Evolutionary conservation across 2,888 invertebrate species (phyloP), one percentile per base, ranked within the genome.

Genomic region (Notodonta ziczac): DNA sequence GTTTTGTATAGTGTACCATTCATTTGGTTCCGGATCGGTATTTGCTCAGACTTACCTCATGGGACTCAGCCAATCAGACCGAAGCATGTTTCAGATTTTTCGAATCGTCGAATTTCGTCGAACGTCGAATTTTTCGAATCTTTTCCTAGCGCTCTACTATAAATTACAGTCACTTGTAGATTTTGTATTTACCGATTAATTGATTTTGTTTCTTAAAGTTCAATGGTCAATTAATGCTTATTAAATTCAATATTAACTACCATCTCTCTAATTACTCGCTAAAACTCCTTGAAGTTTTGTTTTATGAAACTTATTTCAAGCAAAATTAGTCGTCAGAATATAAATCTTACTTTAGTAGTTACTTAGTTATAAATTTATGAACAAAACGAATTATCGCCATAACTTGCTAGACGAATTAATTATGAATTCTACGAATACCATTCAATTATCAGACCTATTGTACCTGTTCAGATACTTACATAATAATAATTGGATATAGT

Each of bases 1-100:
- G 14, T 40, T n/a, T n/a, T n/a, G n/a, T 51, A 50, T 67, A 60
- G 42, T 61, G 56, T 65, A 57, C 63, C 59, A 74, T 82, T 65
- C 39, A 60, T 65, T 54, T 61, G 58, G 61, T 58, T 56, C n/a
- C 59, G 58, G 59, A 13, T 55, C 57, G 61, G 61, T 54, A 54
- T 61, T 48, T 46, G 52, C 57, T 55, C 58, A n/a, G 44, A n/a
- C 51, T 44, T 42, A 58, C 42, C 67, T 60, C 53, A 55, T 6
- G 70, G 67, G 66, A 56, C 13, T 24, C 48, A 42, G 8, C 56
- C 67, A 70, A 73, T 73, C 65, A 65, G 60, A 52, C 40, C 52
- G 16, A 56, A 63, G 58, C 60, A 61, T 51, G 54, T 59, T 64
- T 53, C 56, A 32, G 52, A 52, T 52, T 32, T 52, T 52, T 32